Base-by-base conservation (phyloP, 2,797 vertebrate species). In the Echeneis naucrates region DNA sequence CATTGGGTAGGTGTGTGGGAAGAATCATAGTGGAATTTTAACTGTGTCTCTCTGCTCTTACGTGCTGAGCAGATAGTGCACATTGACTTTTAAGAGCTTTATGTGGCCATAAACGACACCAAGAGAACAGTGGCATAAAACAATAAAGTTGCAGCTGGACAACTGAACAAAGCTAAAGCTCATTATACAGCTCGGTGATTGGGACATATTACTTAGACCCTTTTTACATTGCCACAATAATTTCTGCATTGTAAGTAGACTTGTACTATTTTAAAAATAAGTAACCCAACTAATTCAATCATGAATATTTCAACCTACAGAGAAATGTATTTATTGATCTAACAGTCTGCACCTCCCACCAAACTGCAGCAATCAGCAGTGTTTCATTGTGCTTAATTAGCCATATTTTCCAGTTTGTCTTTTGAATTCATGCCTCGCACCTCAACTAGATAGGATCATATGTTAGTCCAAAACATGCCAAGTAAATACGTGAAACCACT, bases 331-430 rank as follows among this genome's bases (percentile, higher is more conserved):
- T 47, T 61, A 65, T 62, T 42, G 61, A 19, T 40, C 42, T 17
- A 2, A 45, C 23, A 17, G 32, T 17, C 33, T 62, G 33, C 42
- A 13, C 24, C 30, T n/a, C 9, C 10, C 27, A 45, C 33, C 23
- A 57, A 57, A 65, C 32, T 26, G 24, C 42, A 48, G 24, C n/a
- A 45, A 60, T 42, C 67, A 47, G 24, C 35, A 59, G 33, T 37
- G 13, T 59, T 30, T 65, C 16, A 68, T 33, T 4, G 11, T 60
- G 32, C 30, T n/a, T 65, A 66, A 71, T 52, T 74, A 33, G 44
- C 2, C 48, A 33, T 37, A 19, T 57, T 67, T 66, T 70, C 51
- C 26, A 38, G 7, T 26, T 8, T 9, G n/a, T 58, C 24, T 54
- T 65, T 59, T 37, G 14, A 62, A 60, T 10, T 62, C 27, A 64